Conservation (phyloP, 1,140 invertebrate genomes). For the Drosophila sucinea region DNA sequence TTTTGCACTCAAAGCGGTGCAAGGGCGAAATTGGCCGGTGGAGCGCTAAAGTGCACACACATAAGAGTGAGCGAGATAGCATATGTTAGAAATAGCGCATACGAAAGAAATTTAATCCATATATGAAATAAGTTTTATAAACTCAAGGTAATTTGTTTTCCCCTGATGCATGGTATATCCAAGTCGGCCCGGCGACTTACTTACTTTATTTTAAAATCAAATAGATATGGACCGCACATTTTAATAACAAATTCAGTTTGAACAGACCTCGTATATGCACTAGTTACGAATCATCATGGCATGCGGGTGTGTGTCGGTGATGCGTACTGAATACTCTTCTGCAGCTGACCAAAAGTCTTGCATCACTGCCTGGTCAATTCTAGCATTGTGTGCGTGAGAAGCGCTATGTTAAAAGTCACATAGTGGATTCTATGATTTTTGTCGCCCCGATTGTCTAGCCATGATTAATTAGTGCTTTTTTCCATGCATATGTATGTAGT, state of each 20-base stretch:
- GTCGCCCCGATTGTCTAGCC: slow-evolving; percentile 20
- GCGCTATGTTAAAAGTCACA: slow-evolving; percentile 17
- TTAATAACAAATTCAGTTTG: background rate
- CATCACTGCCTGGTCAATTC: slow-evolving; percentile 28
- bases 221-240: background rate
- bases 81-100: no score
- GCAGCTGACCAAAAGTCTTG: slow-evolving; percentile 27
- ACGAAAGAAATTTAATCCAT: no score
- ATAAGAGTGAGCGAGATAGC: no score
- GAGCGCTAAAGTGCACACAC: no score
- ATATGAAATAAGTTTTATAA: no score
- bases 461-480: slow-evolving; percentile 56
- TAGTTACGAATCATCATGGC: slow-evolving; percentile 14
- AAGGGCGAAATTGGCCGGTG: no score
- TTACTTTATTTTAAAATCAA: background rate
- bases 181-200: no score
- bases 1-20: no score
- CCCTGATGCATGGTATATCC: no score
- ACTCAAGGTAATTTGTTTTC: no score
- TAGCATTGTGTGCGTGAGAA: slow-evolving; percentile 24
- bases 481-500: slow-evolving; percentile 23
- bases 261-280: background rate
- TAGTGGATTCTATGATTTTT: slow-evolving; percentile 31
- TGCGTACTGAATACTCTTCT: slow-evolving; percentile 4
- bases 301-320: slow-evolving; percentile 15